These are phyloP conservation scores for Panthera tigris DNA, from an alignment of 2,113 vertebrate species.

Conservation along the genomic window DNA sequence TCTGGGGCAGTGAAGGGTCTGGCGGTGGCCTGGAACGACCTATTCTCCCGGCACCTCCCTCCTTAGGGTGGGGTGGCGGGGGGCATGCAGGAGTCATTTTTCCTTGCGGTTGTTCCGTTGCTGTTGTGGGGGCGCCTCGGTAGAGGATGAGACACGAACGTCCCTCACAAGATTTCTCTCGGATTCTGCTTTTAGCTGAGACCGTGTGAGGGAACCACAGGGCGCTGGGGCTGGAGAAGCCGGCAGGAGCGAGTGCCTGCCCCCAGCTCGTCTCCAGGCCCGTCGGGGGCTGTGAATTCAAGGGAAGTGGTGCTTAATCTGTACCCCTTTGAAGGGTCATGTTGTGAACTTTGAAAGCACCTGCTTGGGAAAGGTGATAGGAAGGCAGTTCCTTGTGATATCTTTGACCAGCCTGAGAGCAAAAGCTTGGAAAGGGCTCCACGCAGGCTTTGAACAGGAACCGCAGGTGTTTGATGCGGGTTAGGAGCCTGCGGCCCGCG, in stretches of 20 bases:
- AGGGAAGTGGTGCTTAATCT: not conserved
- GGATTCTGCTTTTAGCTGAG: rapidly evolving
- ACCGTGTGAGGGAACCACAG: not conserved
- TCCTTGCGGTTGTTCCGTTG: not conserved
- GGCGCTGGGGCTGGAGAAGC: not conserved
- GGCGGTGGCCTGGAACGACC: rapidly evolving
- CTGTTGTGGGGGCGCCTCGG: rapidly evolving
- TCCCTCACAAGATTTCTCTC: not conserved
- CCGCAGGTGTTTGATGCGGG: rapidly evolving
- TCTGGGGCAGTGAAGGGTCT: not conserved
- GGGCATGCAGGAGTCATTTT: rapidly evolving
- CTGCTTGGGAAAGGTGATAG: not conserved
- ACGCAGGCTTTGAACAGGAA: rapidly evolving
- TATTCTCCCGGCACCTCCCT: too few relatives aligned
- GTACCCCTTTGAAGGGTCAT: not conserved
- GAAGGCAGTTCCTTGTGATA: not conserved
- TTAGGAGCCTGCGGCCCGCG: too few relatives aligned
- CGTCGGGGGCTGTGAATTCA: rapidly evolving
- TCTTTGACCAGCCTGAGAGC: too few relatives aligned
- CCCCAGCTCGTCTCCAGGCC: not conserved
- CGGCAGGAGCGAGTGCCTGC: rapidly evolving
- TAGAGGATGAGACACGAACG: not conserved
- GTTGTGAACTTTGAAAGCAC: not conserved
- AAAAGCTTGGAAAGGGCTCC: not conserved
- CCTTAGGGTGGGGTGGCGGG: rapidly evolving